phyloP scores from a whole-genome alignment of 1,140 invertebrate species.

The Polypedilum vanderplanki region DNA sequence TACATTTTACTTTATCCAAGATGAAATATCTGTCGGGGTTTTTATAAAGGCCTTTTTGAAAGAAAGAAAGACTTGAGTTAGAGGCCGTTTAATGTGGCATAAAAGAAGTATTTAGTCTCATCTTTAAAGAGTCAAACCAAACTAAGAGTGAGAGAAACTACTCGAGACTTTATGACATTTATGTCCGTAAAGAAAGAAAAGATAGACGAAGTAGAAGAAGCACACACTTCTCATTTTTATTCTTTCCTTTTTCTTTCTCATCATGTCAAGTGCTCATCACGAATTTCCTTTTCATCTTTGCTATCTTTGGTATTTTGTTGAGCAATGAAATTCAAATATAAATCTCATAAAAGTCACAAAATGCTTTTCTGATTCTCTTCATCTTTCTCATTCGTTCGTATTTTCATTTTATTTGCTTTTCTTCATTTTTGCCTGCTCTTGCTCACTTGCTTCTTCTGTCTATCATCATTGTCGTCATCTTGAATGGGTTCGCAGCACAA shows the following conservation, averaged over 20 bases:
- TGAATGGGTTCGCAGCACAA: neutral
- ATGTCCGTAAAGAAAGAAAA: neutral
- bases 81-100: too few species aligned
- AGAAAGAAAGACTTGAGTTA: too few species aligned
- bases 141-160: too few species aligned
- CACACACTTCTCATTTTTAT: neutral
- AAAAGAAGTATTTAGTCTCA: too few species aligned
- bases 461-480: conserved; percentile 11
- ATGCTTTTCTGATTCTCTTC: neutral
- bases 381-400: too few species aligned
- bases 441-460: neutral
- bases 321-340: conserved; percentile 14
- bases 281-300: neutral
- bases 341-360: conserved; percentile 15
- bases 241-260: neutral
- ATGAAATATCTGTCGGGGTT: neutral
- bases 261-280: conserved; percentile 2
- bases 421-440: too few species aligned
- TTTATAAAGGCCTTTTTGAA: too few species aligned
- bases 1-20: neutral
- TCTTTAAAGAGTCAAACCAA: too few species aligned
- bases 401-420: neutral
- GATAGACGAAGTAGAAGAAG: neutral
- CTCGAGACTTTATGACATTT: neutral
- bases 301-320: neutral